Evolutionary conservation across 1,140 invertebrate species (phyloP).

Genomic region (Pogonomyrmex californicus): DNA sequence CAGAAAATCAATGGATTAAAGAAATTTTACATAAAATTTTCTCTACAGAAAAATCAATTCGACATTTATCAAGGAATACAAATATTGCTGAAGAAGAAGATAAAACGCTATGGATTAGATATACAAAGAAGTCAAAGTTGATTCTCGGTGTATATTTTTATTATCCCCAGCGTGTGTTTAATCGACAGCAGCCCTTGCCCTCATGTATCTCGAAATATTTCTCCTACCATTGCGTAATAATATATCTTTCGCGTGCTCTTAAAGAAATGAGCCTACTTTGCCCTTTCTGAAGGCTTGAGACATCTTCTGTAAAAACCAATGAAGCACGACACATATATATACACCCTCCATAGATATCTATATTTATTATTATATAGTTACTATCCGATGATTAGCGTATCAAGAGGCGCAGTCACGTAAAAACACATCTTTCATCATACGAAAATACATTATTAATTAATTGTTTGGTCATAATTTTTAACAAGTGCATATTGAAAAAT

Average conservation of each 20-base stretch:
- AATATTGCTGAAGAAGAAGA: neutral
- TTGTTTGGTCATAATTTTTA: neutral
- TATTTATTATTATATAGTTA: constrained; percentile 39
- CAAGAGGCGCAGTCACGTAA: neutral
- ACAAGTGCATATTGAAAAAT: neutral
- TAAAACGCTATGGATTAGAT: neutral
- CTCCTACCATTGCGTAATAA: constrained; percentile 50
- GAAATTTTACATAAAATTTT: neutral
- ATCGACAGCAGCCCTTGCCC: neutral
- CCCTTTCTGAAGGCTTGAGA: constrained; percentile 13
- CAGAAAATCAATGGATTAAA: neutral
- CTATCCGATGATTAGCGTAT: constrained; percentile 27
- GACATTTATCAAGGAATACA: constrained; percentile 1
- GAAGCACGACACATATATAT: constrained; percentile 25
- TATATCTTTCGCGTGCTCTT: constrained; percentile 32
- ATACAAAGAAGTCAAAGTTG: constrained; percentile 45
- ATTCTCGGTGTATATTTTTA: constrained; percentile 47
- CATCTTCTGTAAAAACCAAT: constrained; percentile 4
- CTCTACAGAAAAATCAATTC: neutral
- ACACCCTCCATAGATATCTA: neutral
- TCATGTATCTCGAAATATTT: constrained; percentile 33
- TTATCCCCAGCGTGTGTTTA: neutral
- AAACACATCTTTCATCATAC: neutral
- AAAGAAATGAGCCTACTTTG: constrained; percentile 45
- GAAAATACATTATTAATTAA: neutral